A percentile compares a stretch with the other conserved stretches of the same genome.
These are phyloP conservation scores for Papilio demoleus DNA, from an alignment of 2,888 invertebrate species.

Conservation along the genomic window DNA sequence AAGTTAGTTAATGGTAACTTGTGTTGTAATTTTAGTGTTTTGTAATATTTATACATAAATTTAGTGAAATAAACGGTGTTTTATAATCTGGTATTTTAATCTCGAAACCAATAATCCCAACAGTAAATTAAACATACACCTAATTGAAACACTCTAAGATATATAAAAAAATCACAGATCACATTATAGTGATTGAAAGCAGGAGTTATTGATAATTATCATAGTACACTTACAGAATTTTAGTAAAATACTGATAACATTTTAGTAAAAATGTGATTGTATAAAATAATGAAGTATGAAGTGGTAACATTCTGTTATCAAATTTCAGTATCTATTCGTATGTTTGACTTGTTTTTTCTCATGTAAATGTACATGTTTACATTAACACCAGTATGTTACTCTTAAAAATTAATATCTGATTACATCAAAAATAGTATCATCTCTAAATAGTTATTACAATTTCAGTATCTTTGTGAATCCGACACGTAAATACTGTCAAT, in stretches of 20 bases:
- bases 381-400: neutral
- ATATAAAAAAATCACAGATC: neutral
- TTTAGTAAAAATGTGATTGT: neutral
- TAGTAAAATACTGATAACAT: neutral
- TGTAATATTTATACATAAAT: constrained; percentile 25
- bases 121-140: neutral
- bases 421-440: neutral
- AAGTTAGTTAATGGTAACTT: constrained; percentile 5
- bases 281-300: neutral
- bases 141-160: neutral
- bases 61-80: constrained; percentile 28
- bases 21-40: constrained; percentile 14
- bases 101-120: neutral
- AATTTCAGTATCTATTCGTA: neutral
- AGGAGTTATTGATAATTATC: too few species aligned
- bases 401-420: neutral
- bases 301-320: neutral
- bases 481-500: constrained; percentile 70
- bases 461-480: constrained; percentile 58
- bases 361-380: neutral
- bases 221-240: neutral
- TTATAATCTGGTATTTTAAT: constrained; percentile 45
- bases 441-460: too few species aligned
- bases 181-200: too few species aligned
- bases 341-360: neutral